Conservation (phyloP, 2,797 vertebrate genomes). For the Spheniscus humboldti region DNA sequence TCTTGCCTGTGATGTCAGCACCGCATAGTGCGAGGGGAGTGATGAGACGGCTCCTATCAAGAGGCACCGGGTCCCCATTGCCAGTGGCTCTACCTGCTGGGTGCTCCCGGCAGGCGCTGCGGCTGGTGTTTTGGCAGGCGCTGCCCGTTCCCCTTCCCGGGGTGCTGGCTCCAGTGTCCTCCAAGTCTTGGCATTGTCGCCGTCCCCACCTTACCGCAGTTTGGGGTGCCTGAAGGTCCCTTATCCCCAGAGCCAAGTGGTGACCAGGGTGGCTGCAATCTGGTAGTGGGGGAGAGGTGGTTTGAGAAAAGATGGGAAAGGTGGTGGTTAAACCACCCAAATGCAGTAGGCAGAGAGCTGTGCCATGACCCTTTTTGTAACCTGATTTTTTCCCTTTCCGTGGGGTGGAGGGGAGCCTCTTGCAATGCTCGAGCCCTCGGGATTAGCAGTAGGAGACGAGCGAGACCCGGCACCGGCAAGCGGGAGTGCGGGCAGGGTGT, state of each 20-base stretch:
- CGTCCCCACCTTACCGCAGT: neutral
- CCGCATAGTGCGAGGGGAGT: neutral
- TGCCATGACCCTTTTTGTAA: neutral
- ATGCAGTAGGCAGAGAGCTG: neutral
- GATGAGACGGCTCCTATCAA: neutral
- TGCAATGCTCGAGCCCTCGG: neutral
- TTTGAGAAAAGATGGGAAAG: neutral
- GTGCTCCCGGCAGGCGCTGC: accelerated
- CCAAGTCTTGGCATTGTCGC: neutral
- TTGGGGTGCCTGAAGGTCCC: neutral
- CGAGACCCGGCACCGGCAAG: neutral
- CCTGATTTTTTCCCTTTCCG: neutral
- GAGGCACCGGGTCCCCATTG: neutral
- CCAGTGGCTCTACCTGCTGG: neutral
- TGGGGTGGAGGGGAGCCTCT: neutral
- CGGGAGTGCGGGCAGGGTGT: neutral
- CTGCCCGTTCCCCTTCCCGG: neutral
- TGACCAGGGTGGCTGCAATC: neutral
- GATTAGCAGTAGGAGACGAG: neutral
- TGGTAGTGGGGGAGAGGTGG: neutral
- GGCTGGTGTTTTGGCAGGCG: neutral
- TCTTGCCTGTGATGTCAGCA: neutral
- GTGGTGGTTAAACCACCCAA: neutral
- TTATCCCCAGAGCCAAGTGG: neutral
- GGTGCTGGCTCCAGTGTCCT: neutral